Percentiles rank a stretch among this genome's conserved stretches.
These are phyloP conservation scores for Drosophila mimica DNA, from an alignment of 2,888 invertebrate species.

Conservation along the genomic window DNA sequence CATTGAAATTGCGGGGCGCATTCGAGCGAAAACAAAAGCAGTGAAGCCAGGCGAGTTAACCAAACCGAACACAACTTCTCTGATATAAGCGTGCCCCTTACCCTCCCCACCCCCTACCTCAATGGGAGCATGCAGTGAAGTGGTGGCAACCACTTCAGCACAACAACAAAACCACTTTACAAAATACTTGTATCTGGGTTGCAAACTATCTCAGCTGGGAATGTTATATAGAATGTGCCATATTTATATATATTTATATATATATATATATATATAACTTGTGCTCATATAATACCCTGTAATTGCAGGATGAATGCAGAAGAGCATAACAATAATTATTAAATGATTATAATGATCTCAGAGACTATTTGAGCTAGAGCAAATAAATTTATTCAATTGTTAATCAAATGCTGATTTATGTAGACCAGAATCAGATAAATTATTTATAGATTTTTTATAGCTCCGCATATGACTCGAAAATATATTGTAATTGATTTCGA, in stretches of 20 bases:
- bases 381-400: not conserved
- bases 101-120: not conserved
- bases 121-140: not conserved
- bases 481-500: not conserved
- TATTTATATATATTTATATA: not conserved
- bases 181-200: slow-evolving; percentile 36
- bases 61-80: slow-evolving; percentile 23
- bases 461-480: not conserved
- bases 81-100: not conserved
- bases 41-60: slow-evolving; percentile 44
- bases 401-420: not conserved
- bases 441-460: not conserved
- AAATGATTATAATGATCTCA: not conserved
- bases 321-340: not conserved
- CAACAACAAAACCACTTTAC: slow-evolving; percentile 43
- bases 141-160: slow-evolving; percentile 13
- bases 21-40: slow-evolving; percentile 52
- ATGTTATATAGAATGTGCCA: slow-evolving; percentile 14
- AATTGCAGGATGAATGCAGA: not conserved
- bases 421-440: not conserved
- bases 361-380: not conserved
- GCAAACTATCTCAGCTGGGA: slow-evolving; percentile 39
- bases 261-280: slow-evolving; percentile 2
- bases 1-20: slow-evolving; percentile 46
- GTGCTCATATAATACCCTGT: slow-evolving; percentile 9